Base-by-base conservation (phyloP, 2,113 vertebrate species). In the Microcebus ravelobensis region DNA sequence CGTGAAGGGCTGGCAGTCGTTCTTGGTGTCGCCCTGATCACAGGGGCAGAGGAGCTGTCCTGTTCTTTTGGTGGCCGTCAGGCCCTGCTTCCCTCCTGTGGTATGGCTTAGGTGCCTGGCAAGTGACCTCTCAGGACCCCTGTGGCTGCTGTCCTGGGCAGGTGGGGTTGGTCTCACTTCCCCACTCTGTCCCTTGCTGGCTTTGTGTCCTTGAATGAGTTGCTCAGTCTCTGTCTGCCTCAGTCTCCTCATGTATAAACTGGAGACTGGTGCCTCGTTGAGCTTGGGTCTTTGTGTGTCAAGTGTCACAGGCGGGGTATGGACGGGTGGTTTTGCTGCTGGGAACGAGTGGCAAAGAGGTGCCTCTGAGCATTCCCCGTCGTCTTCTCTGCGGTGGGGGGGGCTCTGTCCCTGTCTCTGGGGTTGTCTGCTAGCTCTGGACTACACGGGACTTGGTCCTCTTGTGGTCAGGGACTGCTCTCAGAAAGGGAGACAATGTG, bases 351-450 rank as follows among this genome's bases (percentile, higher is more conserved):
- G 83, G 45, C 3, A 6, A 2, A 21, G 52, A 65, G 68, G 11
- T 0, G 2, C 45, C 23, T 50, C 1, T 9, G 8, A 34, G 68
- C 79, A 21, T 6, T 15, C 8, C 42, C 1, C 45, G 7, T 1
- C 31, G 18, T 7, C 52, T 25, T 8, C 34, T 9, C 39, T 34
- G 31, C 20, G 9, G 45, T 9, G 45, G 45, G 8, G 6, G 13
- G 0, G 0, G 2, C 31, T 34, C 23, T 34, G 17, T 34, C 9
- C 20, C 6, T 29, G 76, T 3, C 2, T n/a, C n/a, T 59, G 0
- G 4, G 20, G 27, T 63, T 45, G 42, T 55, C 21, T n/a, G 23
- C 6, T 7, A 77, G 67, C 27, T 0, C 48, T 36, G 42, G 20
- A 23, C 65, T 27, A 14, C 5, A 17, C 5, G 3, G 63, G 48